Base-by-base conservation (phyloP, 2,888 invertebrate genomes). In the Cheiracanthium punctorium region DNA sequence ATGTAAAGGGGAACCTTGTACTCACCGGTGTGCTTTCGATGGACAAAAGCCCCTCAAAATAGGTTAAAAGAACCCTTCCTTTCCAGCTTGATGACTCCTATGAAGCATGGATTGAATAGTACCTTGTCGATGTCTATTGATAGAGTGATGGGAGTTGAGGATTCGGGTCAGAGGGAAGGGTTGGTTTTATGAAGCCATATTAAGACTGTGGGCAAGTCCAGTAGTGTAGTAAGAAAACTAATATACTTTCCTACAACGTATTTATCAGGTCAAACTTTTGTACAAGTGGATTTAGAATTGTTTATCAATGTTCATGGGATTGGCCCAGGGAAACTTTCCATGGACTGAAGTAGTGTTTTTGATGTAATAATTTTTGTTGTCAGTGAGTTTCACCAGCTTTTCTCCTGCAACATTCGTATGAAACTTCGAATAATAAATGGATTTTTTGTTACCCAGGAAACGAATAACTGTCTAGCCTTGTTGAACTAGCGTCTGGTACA, bases 141-240 rank as follows among this genome's bases (percentile, higher is more conserved):
- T 82, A 70, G 58, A 82, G 64, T 64, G 72, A 58, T 70, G 52
- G 79, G 70, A 58, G 43, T 30, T 69, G 37, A 14, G 43, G 74
- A 82, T 82, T 70, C 70, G 69, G 82, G 82, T 82, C 82, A 79
- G 7, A 20, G 67, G 82, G 75, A 82, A 82, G 82, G 82, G 81
- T 74, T 80, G 75, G 58, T 82, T 82, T 82, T 82, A 82, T 82
- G 70, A 70, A 33, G 37, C 43, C 69, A 69, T 82, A 75, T 73
- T 75, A 82, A 74, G 75, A 82, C 58, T 75, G 70, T 71, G 70
- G 71, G 82, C 75, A 76, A 82, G 75, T 71, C 75, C 74, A 29
- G 37, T 30, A 75, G 37, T 75, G 70, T 37, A n/a, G 41, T 58
- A 75, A 28, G 41, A 75, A 37, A 37, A 37, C 37, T 7, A 37